Percentiles rank a stretch among this genome's conserved stretches.
These are phyloP conservation scores for Catalaphyllia jardinei DNA, from an alignment of 64 coral and sea anemone species.

Conservation along the genomic window DNA sequence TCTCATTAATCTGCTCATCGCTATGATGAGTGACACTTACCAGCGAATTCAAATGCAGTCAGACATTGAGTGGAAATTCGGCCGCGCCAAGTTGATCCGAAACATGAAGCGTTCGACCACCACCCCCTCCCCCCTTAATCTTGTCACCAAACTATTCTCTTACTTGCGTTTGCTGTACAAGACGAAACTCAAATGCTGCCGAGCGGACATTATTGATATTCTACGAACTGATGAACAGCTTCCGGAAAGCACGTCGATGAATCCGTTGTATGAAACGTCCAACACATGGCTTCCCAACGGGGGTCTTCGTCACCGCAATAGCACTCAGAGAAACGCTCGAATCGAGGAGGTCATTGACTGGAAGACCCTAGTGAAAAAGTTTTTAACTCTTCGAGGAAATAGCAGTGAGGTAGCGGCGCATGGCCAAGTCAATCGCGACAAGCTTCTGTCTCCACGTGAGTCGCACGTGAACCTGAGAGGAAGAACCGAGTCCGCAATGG, in stretches of 20 bases:
- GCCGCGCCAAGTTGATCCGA: conserved; percentile 95
- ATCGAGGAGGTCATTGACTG: conserved; percentile 69
- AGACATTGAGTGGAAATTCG: conserved; percentile 98
- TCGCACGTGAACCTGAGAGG: conserved; percentile 17
- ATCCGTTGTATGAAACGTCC: conserved; percentile 25
- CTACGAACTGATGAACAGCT: conserved; percentile 79
- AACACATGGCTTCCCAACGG: conserved; percentile 50
- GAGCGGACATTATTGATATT: conserved; percentile 90
- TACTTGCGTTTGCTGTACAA: conserved; percentile 73
- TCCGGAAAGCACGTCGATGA: conserved; percentile 38
- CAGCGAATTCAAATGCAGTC: conserved; percentile 97
- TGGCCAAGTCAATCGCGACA: conserved; percentile 3
- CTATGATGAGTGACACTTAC: conserved; percentile 99
- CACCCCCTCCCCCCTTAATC: conserved; percentile 89
- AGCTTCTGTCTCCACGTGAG: background rate
- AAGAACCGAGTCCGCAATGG: conserved; percentile 22
- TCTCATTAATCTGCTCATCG: conserved; percentile 94
- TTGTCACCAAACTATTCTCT: conserved; percentile 81
- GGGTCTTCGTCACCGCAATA: background rate
- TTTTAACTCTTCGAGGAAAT: conserved; percentile 15
- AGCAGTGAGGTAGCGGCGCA: background rate
- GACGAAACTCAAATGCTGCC: conserved; percentile 81
- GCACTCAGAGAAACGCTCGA: conserved; percentile 5
- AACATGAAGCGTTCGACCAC: conserved; percentile 98
- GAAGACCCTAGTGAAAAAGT: conserved; percentile 59